A percentile compares a stretch with the other conserved stretches of the same genome.
Evolutionary conservation across 2,113 vertebrate species (phyloP).

Genomic region (Dendrocopos noguchii): DNA sequence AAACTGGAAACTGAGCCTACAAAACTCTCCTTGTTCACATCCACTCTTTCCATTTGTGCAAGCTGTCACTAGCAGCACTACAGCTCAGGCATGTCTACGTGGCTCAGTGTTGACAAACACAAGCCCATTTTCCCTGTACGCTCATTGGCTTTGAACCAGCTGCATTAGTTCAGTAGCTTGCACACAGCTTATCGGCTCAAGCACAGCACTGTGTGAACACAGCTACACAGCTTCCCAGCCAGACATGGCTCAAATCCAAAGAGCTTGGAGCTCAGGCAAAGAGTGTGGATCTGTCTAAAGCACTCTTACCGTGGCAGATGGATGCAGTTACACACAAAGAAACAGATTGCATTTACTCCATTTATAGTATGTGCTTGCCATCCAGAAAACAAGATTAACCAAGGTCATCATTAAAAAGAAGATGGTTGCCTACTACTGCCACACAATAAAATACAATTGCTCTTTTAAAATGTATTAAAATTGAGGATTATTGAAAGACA

Average conservation of each 20-base stretch:
- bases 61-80: slow-evolving; percentile 21
- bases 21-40: background rate
- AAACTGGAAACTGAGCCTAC: background rate
- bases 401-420: slow-evolving; percentile 25
- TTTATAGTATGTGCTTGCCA: background rate
- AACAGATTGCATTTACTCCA: slow-evolving; percentile 42
- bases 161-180: slow-evolving; percentile 45
- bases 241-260: slow-evolving; percentile 51
- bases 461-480: background rate
- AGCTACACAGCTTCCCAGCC: slow-evolving; percentile 45
- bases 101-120: slow-evolving; percentile 60
- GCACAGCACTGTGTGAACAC: background rate
- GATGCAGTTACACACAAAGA: slow-evolving; percentile 51
- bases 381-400: slow-evolving; percentile 20
- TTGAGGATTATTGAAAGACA: background rate
- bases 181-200: slow-evolving; percentile 45
- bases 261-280: slow-evolving; percentile 33
- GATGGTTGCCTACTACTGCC: background rate
- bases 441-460: background rate
- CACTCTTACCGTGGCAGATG: slow-evolving; percentile 53
- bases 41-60: background rate
- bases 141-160: slow-evolving; percentile 47
- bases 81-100: slow-evolving; percentile 9
- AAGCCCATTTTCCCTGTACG: slow-evolving; percentile 34
- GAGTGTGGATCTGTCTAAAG: slow-evolving; percentile 56